Conservation (phyloP, 2,888 invertebrate species). For the Phorcus lineatus region DNA sequence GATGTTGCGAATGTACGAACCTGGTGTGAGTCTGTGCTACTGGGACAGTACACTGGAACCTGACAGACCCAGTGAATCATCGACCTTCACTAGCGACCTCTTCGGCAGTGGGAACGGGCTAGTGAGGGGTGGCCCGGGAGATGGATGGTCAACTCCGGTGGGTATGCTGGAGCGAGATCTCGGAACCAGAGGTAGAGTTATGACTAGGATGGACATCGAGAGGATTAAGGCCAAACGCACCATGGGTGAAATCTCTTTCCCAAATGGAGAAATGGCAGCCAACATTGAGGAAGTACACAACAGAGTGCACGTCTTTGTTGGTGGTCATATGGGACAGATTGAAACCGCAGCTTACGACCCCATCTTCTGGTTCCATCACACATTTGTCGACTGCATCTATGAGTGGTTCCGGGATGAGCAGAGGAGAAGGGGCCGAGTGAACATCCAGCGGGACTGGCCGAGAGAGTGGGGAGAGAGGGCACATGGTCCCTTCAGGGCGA, state of each 20-base stretch:
- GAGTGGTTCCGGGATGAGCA: constrained; percentile 44
- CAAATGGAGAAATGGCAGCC: constrained; percentile 39
- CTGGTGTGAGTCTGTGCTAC: constrained; percentile 56
- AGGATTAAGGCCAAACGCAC: constrained; percentile 36
- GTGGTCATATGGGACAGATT: constrained; percentile 45
- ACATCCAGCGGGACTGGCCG: constrained; percentile 32
- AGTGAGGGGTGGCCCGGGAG: constrained; percentile 54
- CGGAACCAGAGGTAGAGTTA: constrained; percentile 44
- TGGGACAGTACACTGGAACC: constrained; percentile 66
- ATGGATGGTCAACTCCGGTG: constrained; percentile 47
- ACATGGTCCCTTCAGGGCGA: constrained; percentile 44
- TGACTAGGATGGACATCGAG: constrained; percentile 47
- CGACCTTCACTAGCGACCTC: constrained; percentile 55
- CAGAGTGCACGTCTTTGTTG: constrained; percentile 56
- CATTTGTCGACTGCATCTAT: constrained; percentile 48
- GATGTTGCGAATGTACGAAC: constrained; percentile 57
- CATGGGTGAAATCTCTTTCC: constrained; percentile 41
- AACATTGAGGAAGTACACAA: constrained; percentile 57
- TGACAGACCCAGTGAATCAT: constrained; percentile 45
- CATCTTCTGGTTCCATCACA: constrained; percentile 50
- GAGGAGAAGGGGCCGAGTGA: constrained; percentile 16
- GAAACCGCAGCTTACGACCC: constrained; percentile 50
- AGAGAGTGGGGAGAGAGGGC: constrained; percentile 35
- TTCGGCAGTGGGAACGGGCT: constrained; percentile 58
- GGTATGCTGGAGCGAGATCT: constrained; percentile 37